Evolutionary conservation across 2,113 vertebrate genomes (phyloP), one percentile per base, ranked within the genome.

Genomic region (Phylloscopus whistleri): DNA sequence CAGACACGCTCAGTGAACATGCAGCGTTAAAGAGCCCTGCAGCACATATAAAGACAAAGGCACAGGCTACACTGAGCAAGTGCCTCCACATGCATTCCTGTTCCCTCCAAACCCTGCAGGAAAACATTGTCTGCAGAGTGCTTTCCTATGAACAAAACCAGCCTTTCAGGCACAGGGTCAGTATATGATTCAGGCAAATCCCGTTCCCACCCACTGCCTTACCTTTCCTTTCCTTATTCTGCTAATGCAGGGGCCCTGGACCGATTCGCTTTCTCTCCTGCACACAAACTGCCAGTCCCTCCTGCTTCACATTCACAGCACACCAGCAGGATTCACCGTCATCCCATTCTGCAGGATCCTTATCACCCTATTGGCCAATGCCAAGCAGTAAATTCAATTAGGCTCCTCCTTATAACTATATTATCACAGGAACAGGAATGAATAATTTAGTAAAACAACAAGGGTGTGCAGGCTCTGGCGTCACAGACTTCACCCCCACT

Each of bases 361-460:
- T 93, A 89, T 89, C 85, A 0, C 83, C 93, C 93, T 58, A 97
- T 97, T 97, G 97, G 97, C 92, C 94, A 90, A 70, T 88, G 91
- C 85, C 93, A 96, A 92, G 86, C 96, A 96, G 92, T 94, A 96
- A 96, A 96, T 97, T 93, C 87, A 94, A 94, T 94, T 93, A 96
- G 76, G 96, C 97, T 96, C 97, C 97, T 97, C 97, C 97, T 97
- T 89, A 94, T 93, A 96, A 92, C 93, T 97, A 64, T 90, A 94
- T 97, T 96, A 96, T 96, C 95, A 95, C 84, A 80, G 95, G 70
- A 97, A 95, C 74, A 94, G 84, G 53, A 44, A 97, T 97, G 93
- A 97, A 97, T 97, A 96, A 97, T 97, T 97, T 83, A 97, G 92
- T 94, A 39, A 92, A 96, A 93, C 74, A 94, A 94, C 91, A 92